These are phyloP conservation scores for Sinotaia quadrata DNA, from an alignment of 2,888 invertebrate species.

Conservation along the genomic window DNA sequence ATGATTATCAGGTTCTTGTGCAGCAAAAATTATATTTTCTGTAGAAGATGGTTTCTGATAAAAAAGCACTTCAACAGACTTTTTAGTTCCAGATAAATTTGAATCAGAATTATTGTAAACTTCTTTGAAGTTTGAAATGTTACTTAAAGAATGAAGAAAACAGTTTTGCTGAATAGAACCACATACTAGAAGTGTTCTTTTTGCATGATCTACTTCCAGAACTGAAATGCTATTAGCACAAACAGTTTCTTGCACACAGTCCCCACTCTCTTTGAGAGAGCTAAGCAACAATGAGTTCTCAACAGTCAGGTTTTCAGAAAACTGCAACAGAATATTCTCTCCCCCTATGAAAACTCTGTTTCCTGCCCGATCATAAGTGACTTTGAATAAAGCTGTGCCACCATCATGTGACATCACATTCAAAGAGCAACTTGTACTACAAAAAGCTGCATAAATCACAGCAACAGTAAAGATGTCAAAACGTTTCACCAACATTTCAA, in stretches of 20 bases:
- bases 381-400: too few relatives aligned
- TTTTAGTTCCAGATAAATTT: slow-evolving; percentile 32
- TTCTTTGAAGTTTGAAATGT: slow-evolving; percentile 32
- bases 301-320: slow-evolving; percentile 36
- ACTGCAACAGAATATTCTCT: slow-evolving; percentile 41
- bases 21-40: slow-evolving; percentile 42
- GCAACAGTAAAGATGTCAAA: too few relatives aligned
- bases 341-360: slow-evolving; percentile 47
- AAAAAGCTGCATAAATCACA: too few relatives aligned
- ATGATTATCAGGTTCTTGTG: slow-evolving; percentile 44
- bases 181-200: slow-evolving; percentile 43
- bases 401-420: too few relatives aligned
- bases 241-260: slow-evolving; percentile 29
- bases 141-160: slow-evolving; percentile 34
- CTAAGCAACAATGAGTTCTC: slow-evolving; percentile 11
- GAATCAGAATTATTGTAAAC: slow-evolving; percentile 5
- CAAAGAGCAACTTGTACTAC: too few relatives aligned
- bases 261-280: slow-evolving; percentile 21
- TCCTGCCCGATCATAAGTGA: slow-evolving; percentile 20
- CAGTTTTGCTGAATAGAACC: slow-evolving; percentile 53
- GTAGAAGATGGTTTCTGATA: neutral
- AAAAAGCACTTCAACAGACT: slow-evolving; percentile 32
- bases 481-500: too few relatives aligned
- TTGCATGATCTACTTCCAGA: slow-evolving; percentile 39
- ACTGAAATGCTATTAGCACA: slow-evolving; percentile 29